A percentile compares a stretch with the other conserved stretches of the same genome.
Conservation (phyloP, 2,797 vertebrate genomes). For the Cheirogaleus major region DNA sequence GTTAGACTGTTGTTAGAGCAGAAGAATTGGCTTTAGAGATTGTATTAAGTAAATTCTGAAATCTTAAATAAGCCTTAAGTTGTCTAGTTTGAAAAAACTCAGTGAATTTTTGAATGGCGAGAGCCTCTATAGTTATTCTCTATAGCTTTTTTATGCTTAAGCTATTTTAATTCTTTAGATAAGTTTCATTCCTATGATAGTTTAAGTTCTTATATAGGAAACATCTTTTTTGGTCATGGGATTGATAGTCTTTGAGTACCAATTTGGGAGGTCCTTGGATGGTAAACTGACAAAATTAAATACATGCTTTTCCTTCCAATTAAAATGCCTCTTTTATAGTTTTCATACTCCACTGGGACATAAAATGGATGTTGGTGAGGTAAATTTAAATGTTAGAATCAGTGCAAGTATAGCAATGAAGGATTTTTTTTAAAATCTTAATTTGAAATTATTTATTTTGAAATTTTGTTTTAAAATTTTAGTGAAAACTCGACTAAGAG, state of each 20-base stretch:
- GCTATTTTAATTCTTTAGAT: background rate
- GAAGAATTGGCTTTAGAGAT: background rate
- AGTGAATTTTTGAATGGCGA: background rate
- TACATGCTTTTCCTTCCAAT: slow-evolving; percentile 16
- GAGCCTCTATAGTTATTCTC: background rate
- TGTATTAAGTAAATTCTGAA: background rate
- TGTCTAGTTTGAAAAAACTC: background rate
- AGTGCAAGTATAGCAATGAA: slow-evolving; percentile 12
- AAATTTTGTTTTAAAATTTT: slow-evolving; percentile 3
- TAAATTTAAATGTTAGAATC: slow-evolving; percentile 43
- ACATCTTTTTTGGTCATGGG: background rate
- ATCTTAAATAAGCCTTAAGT: slow-evolving; percentile 21
- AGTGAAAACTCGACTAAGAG: background rate
- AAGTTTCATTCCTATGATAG: background rate
- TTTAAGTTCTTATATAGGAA: background rate
- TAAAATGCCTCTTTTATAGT: slow-evolving; percentile 38
- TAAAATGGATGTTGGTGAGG: slow-evolving; percentile 27
- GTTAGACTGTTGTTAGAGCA: background rate
- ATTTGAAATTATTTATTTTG: slow-evolving; percentile 39
- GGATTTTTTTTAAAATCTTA: background rate
- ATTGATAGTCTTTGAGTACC: background rate
- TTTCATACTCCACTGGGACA: background rate
- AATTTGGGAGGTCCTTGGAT: slow-evolving; percentile 21
- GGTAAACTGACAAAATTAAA: slow-evolving; percentile 23
- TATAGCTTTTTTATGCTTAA: slow-evolving; percentile 5